Percentiles rank a stretch among this genome's conserved stretches.
phyloP scores from a whole-genome alignment of 2,888 invertebrate species.

The Archips xylosteana region DNA sequence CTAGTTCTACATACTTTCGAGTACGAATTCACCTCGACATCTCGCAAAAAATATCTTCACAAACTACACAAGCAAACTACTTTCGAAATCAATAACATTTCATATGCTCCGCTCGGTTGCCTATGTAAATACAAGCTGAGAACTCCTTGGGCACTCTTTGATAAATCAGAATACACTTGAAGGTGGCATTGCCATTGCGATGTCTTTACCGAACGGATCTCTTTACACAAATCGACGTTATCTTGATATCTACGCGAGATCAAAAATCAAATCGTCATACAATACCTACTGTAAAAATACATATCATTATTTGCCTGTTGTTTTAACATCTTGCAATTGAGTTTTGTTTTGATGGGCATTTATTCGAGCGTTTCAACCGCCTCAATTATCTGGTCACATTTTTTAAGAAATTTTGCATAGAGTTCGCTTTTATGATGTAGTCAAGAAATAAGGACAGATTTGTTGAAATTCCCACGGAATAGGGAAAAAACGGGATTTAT shows the following conservation, averaged over 20 bases:
- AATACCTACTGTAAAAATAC: background rate
- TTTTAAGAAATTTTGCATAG: too few species aligned
- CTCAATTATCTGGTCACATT: too few species aligned
- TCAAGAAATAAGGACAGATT: too few species aligned
- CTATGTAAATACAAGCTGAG: slow-evolving; percentile 59
- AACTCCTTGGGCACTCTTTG: slow-evolving; percentile 55
- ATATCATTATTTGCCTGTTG: too few species aligned
- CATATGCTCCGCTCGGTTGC: slow-evolving; percentile 54
- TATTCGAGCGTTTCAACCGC: too few species aligned
- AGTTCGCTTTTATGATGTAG: too few species aligned
- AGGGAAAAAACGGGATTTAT: too few species aligned
- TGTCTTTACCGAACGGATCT: slow-evolving; percentile 53
- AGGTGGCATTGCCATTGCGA: slow-evolving; percentile 53
- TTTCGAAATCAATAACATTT: slow-evolving; percentile 62
- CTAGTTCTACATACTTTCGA: slow-evolving; percentile 4
- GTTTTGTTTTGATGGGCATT: too few species aligned
- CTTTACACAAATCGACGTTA: slow-evolving; percentile 48
- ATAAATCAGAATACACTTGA: slow-evolving; percentile 66
- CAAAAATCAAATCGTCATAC: background rate
- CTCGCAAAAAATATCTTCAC: slow-evolving; percentile 40
- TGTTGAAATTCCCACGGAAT: too few species aligned
- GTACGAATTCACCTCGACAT: slow-evolving; percentile 17
- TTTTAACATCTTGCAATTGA: too few species aligned
- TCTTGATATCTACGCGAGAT: slow-evolving; percentile 1
- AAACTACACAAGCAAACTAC: slow-evolving; percentile 47